These are phyloP conservation scores for Drosophila ironensis DNA, from an alignment of 1,140 invertebrate species.

Conservation along the genomic window DNA sequence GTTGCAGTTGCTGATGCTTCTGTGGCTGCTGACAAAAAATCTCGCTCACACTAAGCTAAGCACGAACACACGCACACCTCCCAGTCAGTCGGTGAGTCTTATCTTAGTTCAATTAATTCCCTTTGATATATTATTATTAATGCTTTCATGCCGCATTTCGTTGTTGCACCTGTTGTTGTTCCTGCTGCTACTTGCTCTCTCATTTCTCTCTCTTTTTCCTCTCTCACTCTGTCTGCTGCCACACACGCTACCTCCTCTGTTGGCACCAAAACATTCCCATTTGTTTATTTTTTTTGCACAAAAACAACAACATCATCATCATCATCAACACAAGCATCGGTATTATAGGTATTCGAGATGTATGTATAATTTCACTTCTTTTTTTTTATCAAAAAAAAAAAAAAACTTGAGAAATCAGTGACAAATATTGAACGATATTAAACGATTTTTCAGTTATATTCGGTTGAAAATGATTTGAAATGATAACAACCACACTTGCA, in stretches of 20 bases:
- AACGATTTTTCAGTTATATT: background rate
- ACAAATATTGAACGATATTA: background rate
- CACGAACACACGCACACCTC: slow-evolving; percentile 35
- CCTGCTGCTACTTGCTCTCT: slow-evolving; percentile 1
- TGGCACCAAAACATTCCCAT: slow-evolving; percentile 18
- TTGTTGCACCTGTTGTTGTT: slow-evolving; percentile 26
- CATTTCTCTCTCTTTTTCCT: slow-evolving; percentile 22
- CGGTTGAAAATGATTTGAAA: background rate
- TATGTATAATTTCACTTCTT: slow-evolving; percentile 19
- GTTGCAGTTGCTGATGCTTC: slow-evolving; percentile 34
- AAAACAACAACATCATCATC: slow-evolving; percentile 76
- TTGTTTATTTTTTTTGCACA: slow-evolving; percentile 40
- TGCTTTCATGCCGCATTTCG: slow-evolving; percentile 31
- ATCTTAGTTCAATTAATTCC: background rate
- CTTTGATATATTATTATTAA: background rate
- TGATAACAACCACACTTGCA: slow-evolving; percentile 43
- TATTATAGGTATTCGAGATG: slow-evolving; percentile 33
- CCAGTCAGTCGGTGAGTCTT: background rate
- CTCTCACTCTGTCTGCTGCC: slow-evolving; percentile 2
- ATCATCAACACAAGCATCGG: slow-evolving; percentile 78
- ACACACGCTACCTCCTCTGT: slow-evolving; percentile 16
- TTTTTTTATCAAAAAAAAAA: background rate
- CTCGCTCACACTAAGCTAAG: slow-evolving; percentile 34
- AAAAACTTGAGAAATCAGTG: slow-evolving; percentile 4
- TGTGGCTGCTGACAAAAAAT: slow-evolving; percentile 14